Evolutionary conservation across 2,888 invertebrate species (phyloP).

Genomic region (Isoperla grammatica): DNA sequence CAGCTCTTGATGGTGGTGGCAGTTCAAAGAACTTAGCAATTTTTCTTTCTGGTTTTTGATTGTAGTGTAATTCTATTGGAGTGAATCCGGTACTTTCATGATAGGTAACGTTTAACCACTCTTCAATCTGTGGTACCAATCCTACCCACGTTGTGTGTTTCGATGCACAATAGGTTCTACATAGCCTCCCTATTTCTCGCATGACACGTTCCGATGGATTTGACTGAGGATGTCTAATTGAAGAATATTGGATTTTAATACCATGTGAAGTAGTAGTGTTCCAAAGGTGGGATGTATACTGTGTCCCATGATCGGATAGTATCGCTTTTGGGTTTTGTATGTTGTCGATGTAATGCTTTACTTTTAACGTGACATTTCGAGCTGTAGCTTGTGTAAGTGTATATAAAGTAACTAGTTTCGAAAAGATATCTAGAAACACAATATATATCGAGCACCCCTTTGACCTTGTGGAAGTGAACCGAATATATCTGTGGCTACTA

Average conservation of each 20-base stretch:
- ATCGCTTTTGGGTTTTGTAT: neutral
- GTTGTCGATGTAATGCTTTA: neutral
- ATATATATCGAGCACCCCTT: neutral
- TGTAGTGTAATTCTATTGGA: neutral
- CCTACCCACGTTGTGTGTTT: slow-evolving; percentile 29
- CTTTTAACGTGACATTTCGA: neutral
- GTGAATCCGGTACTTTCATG: neutral
- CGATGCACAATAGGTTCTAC: slow-evolving; percentile 26
- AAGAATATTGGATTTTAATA: slow-evolving; percentile 22
- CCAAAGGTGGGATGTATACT: slow-evolving; percentile 13
- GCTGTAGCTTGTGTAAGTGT: neutral
- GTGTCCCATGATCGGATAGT: neutral
- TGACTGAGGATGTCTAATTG: slow-evolving; percentile 29
- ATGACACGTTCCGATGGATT: slow-evolving; percentile 31
- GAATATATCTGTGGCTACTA: slow-evolving; percentile 31
- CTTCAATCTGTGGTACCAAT: neutral
- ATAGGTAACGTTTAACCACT: neutral
- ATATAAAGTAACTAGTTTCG: neutral
- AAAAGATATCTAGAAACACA: neutral
- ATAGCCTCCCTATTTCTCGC: slow-evolving; percentile 29
- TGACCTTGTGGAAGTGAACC: slow-evolving; percentile 31
- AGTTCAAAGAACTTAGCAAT: too few species aligned
- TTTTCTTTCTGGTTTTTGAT: neutral
- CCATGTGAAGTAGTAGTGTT: slow-evolving; percentile 25
- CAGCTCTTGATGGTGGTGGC: too few species aligned